Evolutionary conservation across 2,797 vertebrate genomes (phyloP).

Genomic region (Echeneis naucrates): DNA sequence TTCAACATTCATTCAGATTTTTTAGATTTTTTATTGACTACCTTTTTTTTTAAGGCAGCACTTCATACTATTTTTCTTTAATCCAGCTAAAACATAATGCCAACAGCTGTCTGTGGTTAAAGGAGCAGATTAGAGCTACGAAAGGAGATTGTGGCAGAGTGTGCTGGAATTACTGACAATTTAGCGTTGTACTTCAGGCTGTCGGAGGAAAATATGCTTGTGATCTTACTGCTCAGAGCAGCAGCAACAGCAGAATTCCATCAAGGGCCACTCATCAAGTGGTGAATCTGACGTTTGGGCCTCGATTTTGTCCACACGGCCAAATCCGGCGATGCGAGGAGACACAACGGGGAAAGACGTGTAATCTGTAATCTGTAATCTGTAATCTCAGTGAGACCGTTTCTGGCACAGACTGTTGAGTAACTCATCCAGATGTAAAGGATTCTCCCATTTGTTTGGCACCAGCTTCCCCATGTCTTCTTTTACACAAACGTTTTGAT

Average conservation of each 20-base stretch:
- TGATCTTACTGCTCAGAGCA: constrained; percentile 43
- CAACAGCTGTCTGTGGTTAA: constrained; percentile 38
- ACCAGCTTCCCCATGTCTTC: not conserved
- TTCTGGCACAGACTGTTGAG: not conserved
- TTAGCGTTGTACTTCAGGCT: constrained; percentile 41
- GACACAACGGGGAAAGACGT: not conserved
- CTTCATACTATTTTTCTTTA: constrained; percentile 9
- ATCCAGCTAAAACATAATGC: constrained; percentile 33
- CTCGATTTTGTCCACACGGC: not conserved
- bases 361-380: too few species aligned
- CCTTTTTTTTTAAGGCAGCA: constrained; percentile 19
- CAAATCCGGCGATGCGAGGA: too few species aligned
- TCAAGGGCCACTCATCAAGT: constrained; percentile 61
- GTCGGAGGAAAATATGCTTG: constrained; percentile 42
- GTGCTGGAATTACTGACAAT: constrained; percentile 56
- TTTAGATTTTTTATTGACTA: constrained; percentile 38
- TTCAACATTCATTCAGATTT: constrained; percentile 27
- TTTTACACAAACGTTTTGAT: too few species aligned
- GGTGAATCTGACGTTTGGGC: constrained; percentile 26
- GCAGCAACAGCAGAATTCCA: constrained; percentile 59
- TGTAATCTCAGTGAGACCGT: not conserved
- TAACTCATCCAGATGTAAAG: not conserved
- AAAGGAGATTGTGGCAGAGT: constrained; percentile 15
- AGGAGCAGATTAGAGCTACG: constrained; percentile 32
- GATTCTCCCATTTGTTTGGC: not conserved